Evolutionary conservation across 2,888 invertebrate genomes (phyloP), one percentile per base, ranked within the genome.

Genomic region (Mimachlamys varia): DNA sequence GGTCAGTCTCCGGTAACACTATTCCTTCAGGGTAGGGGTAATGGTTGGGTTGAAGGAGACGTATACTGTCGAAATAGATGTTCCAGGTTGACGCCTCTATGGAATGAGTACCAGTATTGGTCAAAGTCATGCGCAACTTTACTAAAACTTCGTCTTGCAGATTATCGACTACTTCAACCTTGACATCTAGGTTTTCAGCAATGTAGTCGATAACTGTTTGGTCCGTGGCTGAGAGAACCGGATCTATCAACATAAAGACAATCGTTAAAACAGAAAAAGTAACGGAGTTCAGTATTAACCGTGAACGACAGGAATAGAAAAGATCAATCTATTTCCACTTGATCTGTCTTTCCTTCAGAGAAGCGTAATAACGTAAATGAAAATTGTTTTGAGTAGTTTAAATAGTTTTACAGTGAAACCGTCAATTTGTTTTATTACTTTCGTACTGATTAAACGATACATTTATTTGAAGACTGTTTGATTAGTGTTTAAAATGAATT

Each of bases 191-290:
- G 53, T 94, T 88, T 0, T 92, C 91, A 13, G 93, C 93, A n/a
- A 95, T 93, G 91, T 95, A 95, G 90, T 95, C 93, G 0, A 96
- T 91, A 12, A 91, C 44, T 13, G 92, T 38, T 62, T 95, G 95
- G 44, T 92, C 92, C 0, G 94, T 22, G 22, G 76, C 22, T 76
- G 12, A 10, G 33, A 76, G 76, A 33, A 76, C 76, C 27, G 76
- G 76, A 76, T 76, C 76, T 76, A 15, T 33, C 13, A 76, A 27
- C 12, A 76, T n/a, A 58, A n/a, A 22, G 19, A 58, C 3, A 58
- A 19, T 19, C 1, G 53, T 53, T 2, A 53, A 19, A 53, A 53
- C 53, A 17, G 53, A 15, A 53, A 17, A 53, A 19, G 19, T 1
- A 2, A 53, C 12, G 13, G 13, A 53, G 53, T 12, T 53, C 53